Percentiles rank a stretch among this genome's conserved stretches.
Evolutionary conservation across 2,113 vertebrate genomes (phyloP).

Genomic region (Chauna torquata): DNA sequence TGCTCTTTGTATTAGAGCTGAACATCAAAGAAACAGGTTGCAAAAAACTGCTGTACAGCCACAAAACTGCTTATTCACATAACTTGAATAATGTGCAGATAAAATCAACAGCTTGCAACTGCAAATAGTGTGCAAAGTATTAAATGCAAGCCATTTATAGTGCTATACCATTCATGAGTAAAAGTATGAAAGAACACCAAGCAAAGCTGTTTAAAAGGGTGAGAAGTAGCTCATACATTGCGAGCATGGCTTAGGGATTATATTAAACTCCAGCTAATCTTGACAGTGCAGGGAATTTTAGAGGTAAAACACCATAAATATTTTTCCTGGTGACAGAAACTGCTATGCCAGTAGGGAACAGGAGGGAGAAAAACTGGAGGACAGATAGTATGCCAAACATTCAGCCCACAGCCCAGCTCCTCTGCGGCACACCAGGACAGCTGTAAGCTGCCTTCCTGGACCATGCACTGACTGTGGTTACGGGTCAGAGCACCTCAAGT

Average conservation of each 20-base stretch:
- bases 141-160: not conserved
- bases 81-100: not conserved
- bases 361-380: not conserved
- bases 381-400: fast-evolving
- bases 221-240: not conserved
- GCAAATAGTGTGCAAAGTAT: not conserved
- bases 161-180: not conserved
- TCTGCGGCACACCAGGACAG: not conserved
- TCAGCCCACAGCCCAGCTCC: fast-evolving
- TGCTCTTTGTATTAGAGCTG: not conserved
- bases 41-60: not conserved
- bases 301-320: not conserved
- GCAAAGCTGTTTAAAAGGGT: not conserved
- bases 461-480: not conserved
- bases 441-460: not conserved
- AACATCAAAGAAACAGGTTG: not conserved
- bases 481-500: not conserved
- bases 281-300: not conserved
- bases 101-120: not conserved
- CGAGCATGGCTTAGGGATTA: not conserved
- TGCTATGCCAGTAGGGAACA: not conserved
- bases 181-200: not conserved
- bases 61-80: not conserved
- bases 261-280: constrained; percentile 21
- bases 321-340: not conserved